Base-by-base conservation (phyloP, 2,888 invertebrate species). In the Caenorhabditis imperialis region DNA sequence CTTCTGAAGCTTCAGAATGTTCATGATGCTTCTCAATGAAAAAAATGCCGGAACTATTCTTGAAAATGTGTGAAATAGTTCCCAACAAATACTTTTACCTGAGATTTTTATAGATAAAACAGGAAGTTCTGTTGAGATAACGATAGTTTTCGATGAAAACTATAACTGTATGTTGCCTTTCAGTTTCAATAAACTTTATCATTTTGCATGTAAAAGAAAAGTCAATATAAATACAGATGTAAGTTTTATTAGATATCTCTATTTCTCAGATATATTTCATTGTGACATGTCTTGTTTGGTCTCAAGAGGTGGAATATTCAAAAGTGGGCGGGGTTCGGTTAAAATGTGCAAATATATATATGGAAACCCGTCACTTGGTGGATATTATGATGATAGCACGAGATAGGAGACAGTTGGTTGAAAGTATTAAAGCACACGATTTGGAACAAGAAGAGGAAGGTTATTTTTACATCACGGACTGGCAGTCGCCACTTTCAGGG, bases 401-500 rank as follows among this genome's bases (percentile, higher is more conserved):
- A 35, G 35, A 53, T 20, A 20, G 25, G 14, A 40, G 44, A 25
- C 51, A n/a, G n/a, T n/a, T n/a, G n/a, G n/a, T n/a, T n/a, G 54
- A 55, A 51, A 40, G 51, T 51, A 58, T 62, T 62, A 72, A 62
- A 62, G 71, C 62, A 72, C 50, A 55, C 37, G 51, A 57, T 55
- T 50, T 40, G 40, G 47, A 27, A 35, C 5, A 10, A 16, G 18
- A 4, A 27, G 38, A 25, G 14, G 25, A 20, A 1, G 20, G 44
- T 44, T 3, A 16, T 47, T 33, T 10, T 14, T 27, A 16, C 12
- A 40, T 65, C 33, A 69, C 1, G 63, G 57, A 44, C 53, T 63
- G 35, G 63, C 53, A 35, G 73, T 74, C 8, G 74, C 74, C 22
- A 62, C 54, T 55, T 71, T 71, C 27, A 75, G 33, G 12, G 70